Evolutionary conservation across 2,888 invertebrate genomes (phyloP).

Genomic region (Papilio protenor): DNA sequence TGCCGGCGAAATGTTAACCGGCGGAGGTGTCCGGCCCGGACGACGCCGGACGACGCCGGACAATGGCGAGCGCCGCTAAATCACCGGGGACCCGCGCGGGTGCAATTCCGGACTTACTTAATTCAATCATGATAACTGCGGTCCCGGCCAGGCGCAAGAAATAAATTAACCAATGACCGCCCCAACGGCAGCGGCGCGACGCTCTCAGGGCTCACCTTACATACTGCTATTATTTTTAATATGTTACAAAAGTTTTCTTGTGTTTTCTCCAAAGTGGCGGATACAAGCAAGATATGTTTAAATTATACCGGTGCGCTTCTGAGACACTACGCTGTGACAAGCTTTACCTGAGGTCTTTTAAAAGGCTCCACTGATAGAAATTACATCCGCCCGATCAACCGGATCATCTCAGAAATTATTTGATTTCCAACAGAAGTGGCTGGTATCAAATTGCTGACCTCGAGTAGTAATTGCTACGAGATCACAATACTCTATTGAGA

Average conservation of each 20-base stretch:
- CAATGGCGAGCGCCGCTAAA: conserved; percentile 64
- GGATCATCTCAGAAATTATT: background rate
- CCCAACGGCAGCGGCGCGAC: conserved; percentile 50
- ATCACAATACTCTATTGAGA: background rate
- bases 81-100: conserved; percentile 62
- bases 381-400: too few species aligned
- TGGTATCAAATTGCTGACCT: background rate
- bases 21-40: conserved; percentile 47
- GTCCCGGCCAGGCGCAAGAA: conserved; percentile 73
- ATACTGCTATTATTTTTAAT: conserved; percentile 37
- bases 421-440: background rate
- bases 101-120: conserved; percentile 72
- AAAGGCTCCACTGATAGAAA: background rate
- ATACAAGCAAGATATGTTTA: background rate
- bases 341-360: background rate
- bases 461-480: background rate
- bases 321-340: background rate
- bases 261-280: background rate
- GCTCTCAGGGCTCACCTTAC: background rate
- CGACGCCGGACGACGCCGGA: conserved; percentile 34
- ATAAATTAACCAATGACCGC: conserved; percentile 82
- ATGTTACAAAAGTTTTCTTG: background rate
- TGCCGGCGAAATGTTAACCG: conserved; percentile 57
- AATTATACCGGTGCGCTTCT: background rate
- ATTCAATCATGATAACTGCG: conserved; percentile 84